phyloP scores from a whole-genome alignment of 2,888 invertebrate species.

The Creontiades dilutus region DNA sequence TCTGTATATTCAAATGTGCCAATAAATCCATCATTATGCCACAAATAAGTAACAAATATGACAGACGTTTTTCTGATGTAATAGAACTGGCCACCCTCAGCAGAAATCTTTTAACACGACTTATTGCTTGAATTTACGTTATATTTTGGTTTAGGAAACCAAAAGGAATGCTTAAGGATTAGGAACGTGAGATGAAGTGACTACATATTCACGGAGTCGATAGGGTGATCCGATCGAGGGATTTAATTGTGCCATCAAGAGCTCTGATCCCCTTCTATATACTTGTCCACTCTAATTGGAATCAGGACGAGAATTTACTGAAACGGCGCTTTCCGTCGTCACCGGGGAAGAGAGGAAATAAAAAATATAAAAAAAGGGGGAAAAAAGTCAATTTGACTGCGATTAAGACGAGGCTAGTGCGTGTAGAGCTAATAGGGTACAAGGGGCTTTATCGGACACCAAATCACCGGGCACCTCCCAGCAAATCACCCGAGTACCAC shows the following conservation, averaged over 20 bases:
- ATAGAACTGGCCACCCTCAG: too few relatives aligned
- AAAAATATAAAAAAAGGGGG: too few relatives aligned
- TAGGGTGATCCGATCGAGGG: slow-evolving; percentile 8
- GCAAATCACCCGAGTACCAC: slow-evolving; percentile 34
- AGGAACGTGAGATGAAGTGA: not conserved
- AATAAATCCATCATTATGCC: too few relatives aligned
- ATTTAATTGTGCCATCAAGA: slow-evolving; percentile 17
- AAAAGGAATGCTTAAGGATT: not conserved
- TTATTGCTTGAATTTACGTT: too few relatives aligned
- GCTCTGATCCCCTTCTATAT: not conserved
- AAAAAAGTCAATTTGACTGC: slow-evolving; percentile 5
- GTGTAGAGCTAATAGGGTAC: slow-evolving; percentile 37
- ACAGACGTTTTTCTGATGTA: too few relatives aligned
- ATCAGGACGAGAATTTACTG: not conserved
- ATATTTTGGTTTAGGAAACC: not conserved
- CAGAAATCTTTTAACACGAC: too few relatives aligned
- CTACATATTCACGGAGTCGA: not conserved
- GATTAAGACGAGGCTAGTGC: slow-evolving; percentile 32
- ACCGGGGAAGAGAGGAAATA: not conserved
- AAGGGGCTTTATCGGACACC: slow-evolving; percentile 28
- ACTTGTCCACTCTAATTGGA: slow-evolving; percentile 33
- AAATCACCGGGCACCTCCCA: slow-evolving; percentile 27
- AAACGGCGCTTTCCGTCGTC: slow-evolving; percentile 27
- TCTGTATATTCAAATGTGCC: too few relatives aligned
- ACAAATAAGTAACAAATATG: too few relatives aligned